Evolutionary conservation across 2,888 invertebrate genomes (phyloP), one percentile per base, ranked within the genome.

Genomic region (Dolichomitus sp.): DNA sequence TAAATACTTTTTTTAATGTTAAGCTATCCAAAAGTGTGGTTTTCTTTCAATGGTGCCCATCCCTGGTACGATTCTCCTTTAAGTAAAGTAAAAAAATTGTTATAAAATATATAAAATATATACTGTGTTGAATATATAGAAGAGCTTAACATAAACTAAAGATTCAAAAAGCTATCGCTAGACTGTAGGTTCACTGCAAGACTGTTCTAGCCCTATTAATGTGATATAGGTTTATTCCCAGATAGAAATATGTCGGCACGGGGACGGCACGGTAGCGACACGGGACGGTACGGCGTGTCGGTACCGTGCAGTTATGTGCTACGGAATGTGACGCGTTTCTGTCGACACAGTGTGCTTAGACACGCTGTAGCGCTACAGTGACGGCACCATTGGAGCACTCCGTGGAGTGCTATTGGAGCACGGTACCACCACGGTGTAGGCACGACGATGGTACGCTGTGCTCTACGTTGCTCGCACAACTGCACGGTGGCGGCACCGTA

Each of bases 361-460:
- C 50, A n/a, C 50, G 50, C 19, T 50, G 50, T 50, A 50, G 50
- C 50, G 50, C 50, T 19, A 50, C 50, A 50, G 50, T 17, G 50
- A 17, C 50, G 50, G 50, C 50, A 50, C 50, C 45, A 45, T 45
- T 45, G 45, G 14, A 45, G 45, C n/a, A 45, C 45, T 45, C 45
- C 45, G 45, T 45, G 45, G 45, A 45, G 45, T n/a, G 7, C 37
- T 37, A 37, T 9, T 37, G 37, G 37, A 37, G 37, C 45, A n/a
- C 45, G 14, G 45, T 45, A 50, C 7, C 50, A n/a, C 50, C 50
- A 50, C 50, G 19, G 50, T 50, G 7, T 17, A n/a, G n/a, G 50
- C 50, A 50, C 50, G 9, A 17, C n/a, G 17, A 50, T 50, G n/a
- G 50, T n/a, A 50, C 45, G 45, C 45, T 45, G 45, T 50, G n/a